These are phyloP conservation scores for Hirtodrosophila cameraria DNA, from an alignment of 2,888 invertebrate genomes.

Conservation along the genomic window DNA sequence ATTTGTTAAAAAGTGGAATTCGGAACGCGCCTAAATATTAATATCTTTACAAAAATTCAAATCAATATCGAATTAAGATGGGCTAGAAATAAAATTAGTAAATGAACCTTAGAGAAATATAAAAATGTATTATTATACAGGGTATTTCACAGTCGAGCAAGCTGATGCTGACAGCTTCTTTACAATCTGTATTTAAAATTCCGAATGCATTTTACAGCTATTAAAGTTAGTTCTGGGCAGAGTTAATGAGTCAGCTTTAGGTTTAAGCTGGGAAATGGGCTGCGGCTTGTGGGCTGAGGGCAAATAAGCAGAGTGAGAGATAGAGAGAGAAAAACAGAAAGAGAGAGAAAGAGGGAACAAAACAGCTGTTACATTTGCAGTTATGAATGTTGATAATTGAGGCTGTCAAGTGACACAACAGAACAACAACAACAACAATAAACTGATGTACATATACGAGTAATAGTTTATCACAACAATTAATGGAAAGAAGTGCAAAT, in stretches of 20 bases:
- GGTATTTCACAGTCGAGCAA: conserved; percentile 5
- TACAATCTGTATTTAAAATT: conserved; percentile 37
- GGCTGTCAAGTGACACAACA: conserved; percentile 53
- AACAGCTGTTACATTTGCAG: conserved; percentile 56
- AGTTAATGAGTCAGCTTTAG: conserved; percentile 60
- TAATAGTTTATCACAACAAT: conserved; percentile 47
- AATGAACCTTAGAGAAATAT: too few relatives aligned
- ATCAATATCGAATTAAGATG: too few relatives aligned
- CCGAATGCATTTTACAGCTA: conserved; percentile 40
- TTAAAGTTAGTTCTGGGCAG: conserved; percentile 15
- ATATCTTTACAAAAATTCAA: too few relatives aligned
- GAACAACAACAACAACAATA: conserved; percentile 14
- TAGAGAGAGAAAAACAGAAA: neutral
- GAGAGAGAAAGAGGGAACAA: conserved; percentile 6
- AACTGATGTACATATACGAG: conserved; percentile 6
- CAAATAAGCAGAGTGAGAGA: conserved; percentile 10
- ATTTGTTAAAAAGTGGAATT: too few relatives aligned
- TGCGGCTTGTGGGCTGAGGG: conserved; percentile 29
- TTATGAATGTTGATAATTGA: conserved; percentile 60
- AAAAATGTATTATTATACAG: neutral
- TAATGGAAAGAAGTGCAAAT: conserved; percentile 36
- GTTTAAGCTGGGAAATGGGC: conserved; percentile 38
- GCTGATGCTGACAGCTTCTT: conserved; percentile 13
- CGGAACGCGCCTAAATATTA: too few relatives aligned
- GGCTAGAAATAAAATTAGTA: too few relatives aligned